Evolutionary conservation across 2,888 invertebrate genomes (phyloP).

Genomic region (Lysandra coridon): DNA sequence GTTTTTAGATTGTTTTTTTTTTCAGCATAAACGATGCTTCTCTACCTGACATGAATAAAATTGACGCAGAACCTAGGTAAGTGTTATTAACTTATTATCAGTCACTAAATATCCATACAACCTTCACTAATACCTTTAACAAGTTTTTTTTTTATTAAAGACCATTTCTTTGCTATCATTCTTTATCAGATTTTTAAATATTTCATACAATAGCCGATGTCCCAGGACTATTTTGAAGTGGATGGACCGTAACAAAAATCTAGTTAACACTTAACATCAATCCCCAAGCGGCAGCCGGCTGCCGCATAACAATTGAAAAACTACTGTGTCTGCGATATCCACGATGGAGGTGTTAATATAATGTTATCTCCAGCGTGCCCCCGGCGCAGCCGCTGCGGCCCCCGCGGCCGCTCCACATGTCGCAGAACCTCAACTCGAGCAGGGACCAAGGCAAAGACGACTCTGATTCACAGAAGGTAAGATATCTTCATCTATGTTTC

Average conservation of each 20-base stretch:
- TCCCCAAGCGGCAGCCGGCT: no score
- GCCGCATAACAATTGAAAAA: no score
- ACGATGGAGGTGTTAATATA: not conserved
- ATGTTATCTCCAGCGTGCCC: constrained; percentile 39
- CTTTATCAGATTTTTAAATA: no score
- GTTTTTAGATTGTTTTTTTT: not conserved
- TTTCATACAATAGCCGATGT: no score
- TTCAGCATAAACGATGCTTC: not conserved
- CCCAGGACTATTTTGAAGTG: no score
- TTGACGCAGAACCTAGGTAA: not conserved
- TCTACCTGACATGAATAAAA: not conserved
- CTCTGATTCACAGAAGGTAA: constrained; percentile 13
- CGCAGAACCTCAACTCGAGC: constrained; percentile 19
- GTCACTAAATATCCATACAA: not conserved
- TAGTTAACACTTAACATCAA: no score
- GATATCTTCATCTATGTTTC: not conserved
- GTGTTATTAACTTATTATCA: not conserved
- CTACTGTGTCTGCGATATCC: no score
- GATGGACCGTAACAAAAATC: no score
- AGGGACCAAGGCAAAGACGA: not conserved
- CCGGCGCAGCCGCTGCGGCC: constrained; percentile 50
- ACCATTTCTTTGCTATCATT: no score
- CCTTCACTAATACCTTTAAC: no score
- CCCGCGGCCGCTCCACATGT: constrained; percentile 45
- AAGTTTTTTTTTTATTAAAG: no score